phyloP scores from a whole-genome alignment of 2,888 invertebrate genomes.

The Laspeyria flexula region DNA sequence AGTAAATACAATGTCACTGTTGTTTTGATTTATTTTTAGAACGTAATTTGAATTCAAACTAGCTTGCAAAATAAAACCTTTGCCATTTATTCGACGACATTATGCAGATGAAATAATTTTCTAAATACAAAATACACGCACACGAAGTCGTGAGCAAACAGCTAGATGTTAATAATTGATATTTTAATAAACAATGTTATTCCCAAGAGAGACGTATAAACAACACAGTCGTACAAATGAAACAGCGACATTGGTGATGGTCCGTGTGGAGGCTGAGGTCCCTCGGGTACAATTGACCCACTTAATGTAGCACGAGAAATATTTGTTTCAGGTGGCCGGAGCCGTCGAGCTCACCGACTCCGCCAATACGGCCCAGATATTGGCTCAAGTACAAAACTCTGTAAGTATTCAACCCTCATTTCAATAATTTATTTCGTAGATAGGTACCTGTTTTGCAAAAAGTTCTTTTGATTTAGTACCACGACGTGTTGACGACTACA shows the following conservation, averaged over 20 bases:
- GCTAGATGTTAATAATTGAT: constrained; percentile 11
- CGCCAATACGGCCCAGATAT: constrained; percentile 70
- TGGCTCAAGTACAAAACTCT: constrained; percentile 71
- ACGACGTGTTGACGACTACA: not conserved
- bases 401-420: constrained; percentile 55
- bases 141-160: no score
- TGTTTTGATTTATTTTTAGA: constrained; percentile 9
- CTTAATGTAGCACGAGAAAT: constrained; percentile 59
- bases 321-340: constrained; percentile 77
- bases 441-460: constrained; percentile 1
- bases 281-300: constrained; percentile 70
- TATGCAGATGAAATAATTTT: no score
- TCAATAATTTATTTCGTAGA: constrained; percentile 9
- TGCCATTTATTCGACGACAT: no score
- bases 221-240: constrained; percentile 29
- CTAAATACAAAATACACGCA: no score
- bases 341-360: constrained; percentile 75
- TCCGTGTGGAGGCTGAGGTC: constrained; percentile 33
- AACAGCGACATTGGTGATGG: constrained; percentile 35
- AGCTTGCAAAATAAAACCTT: not conserved
- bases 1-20: constrained; percentile 19
- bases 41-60: not conserved
- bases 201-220: constrained; percentile 13
- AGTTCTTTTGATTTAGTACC: constrained; percentile 15
- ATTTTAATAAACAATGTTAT: not conserved